A percentile compares a stretch with the other conserved stretches of the same genome.
Conservation (phyloP, 2,797 vertebrate species). For the Phalloptychus januarius region DNA sequence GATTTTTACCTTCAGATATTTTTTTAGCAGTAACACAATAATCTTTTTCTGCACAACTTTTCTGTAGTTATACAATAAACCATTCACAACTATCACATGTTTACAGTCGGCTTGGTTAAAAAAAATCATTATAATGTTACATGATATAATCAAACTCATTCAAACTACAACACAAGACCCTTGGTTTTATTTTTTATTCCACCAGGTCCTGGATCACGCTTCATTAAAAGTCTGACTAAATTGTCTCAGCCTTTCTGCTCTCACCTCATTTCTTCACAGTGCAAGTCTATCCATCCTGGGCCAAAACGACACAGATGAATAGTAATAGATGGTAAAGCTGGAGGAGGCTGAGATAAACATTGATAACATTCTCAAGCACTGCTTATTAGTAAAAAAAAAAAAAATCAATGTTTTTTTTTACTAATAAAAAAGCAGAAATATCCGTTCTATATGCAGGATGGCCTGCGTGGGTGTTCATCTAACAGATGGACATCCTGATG, state of each 20-base stretch:
- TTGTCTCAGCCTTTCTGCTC: slow-evolving; percentile 13
- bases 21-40: not conserved
- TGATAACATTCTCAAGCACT: slow-evolving; percentile 30
- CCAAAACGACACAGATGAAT: slow-evolving; percentile 42
- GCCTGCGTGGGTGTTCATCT: slow-evolving; percentile 57
- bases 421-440: not conserved
- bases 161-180: slow-evolving; percentile 7
- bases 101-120: not conserved
- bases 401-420: not conserved
- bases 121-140: not conserved
- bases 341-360: slow-evolving; percentile 34
- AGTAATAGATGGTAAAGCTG: slow-evolving; percentile 45
- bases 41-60: not conserved
- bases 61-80: not conserved
- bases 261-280: slow-evolving; percentile 27
- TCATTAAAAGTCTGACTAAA: slow-evolving; percentile 23
- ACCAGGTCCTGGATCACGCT: slow-evolving; percentile 6
- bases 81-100: not conserved
- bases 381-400: slow-evolving; percentile 31
- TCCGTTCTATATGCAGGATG: slow-evolving; percentile 40
- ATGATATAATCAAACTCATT: not conserved
- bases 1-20: not conserved
- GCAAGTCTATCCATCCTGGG: slow-evolving; percentile 33
- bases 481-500: slow-evolving; percentile 74
- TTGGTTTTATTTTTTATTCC: not conserved